These are phyloP conservation scores for Ceuthmochares aereus DNA, from an alignment of 2,113 vertebrate species.

Conservation along the genomic window DNA sequence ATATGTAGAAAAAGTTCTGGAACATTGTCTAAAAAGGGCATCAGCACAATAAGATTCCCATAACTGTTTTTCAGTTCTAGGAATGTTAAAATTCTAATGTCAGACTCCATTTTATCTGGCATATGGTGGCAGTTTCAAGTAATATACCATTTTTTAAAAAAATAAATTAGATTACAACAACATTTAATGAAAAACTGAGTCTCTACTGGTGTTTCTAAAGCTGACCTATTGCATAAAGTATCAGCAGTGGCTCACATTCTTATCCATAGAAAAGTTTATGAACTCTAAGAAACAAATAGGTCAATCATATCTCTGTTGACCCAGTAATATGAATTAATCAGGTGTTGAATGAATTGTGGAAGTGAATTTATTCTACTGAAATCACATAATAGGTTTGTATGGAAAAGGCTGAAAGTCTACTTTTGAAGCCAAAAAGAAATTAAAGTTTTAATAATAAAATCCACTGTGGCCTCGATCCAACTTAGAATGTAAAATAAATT, in stretches of 20 bases:
- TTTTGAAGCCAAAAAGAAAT: not conserved
- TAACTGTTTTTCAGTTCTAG: not conserved
- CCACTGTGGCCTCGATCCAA: not conserved
- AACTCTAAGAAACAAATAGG: not conserved
- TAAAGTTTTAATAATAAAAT: not conserved
- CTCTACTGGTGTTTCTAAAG: conserved; percentile 31
- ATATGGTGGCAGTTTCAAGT: conserved; percentile 36
- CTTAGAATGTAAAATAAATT: not conserved
- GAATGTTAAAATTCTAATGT: not conserved
- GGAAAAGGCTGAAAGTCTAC: not conserved
- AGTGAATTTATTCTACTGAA: not conserved
- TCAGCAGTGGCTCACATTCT: not conserved
- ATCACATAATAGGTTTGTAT: not conserved
- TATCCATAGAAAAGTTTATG: not conserved
- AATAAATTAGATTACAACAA: conserved; percentile 60
- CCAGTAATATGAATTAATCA: conserved; percentile 40
- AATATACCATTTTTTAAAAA: conserved; percentile 47
- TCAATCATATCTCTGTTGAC: not conserved
- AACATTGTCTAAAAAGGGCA: not conserved
- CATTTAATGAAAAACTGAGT: conserved; percentile 56
- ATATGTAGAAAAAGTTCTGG: conserved; percentile 13
- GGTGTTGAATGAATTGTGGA: not conserved
- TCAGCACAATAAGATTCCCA: not conserved
- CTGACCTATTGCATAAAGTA: not conserved
- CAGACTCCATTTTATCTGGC: conserved; percentile 15